Evolutionary conservation across 2,888 invertebrate species (phyloP).

Genomic region (Cantharis rufa): DNA sequence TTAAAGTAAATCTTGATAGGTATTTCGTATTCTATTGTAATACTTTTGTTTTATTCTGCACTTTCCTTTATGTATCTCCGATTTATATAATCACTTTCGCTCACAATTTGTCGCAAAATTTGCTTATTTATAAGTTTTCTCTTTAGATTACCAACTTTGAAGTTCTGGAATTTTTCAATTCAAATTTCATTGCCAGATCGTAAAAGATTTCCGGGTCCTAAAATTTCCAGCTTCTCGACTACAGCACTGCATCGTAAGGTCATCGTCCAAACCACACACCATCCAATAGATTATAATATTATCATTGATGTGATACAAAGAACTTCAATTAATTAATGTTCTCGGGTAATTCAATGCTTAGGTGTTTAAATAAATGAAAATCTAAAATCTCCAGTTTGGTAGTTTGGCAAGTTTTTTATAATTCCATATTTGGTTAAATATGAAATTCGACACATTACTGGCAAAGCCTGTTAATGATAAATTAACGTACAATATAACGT

Average conservation of each 20-base stretch:
- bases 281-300: no score
- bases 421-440: not conserved
- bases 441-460: not conserved
- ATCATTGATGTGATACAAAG: not conserved
- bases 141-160: not conserved
- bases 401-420: not conserved
- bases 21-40: not conserved
- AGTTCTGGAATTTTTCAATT: not conserved
- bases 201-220: no score
- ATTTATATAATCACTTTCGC: slow-evolving; percentile 21
- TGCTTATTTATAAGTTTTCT: slow-evolving; percentile 10
- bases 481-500: not conserved
- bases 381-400: not conserved
- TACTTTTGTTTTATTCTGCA: not conserved
- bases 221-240: not conserved
- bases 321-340: not conserved
- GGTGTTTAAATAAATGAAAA: not conserved
- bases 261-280: no score
- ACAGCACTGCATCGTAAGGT: not conserved
- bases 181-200: no score
- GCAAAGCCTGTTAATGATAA: not conserved
- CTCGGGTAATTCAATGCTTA: not conserved
- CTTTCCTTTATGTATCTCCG: not conserved
- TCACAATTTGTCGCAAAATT: slow-evolving; percentile 15
- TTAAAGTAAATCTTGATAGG: not conserved